These are phyloP conservation scores for Axea sp. DNA, from an alignment of 2,888 invertebrate genomes.

Conservation along the genomic window DNA sequence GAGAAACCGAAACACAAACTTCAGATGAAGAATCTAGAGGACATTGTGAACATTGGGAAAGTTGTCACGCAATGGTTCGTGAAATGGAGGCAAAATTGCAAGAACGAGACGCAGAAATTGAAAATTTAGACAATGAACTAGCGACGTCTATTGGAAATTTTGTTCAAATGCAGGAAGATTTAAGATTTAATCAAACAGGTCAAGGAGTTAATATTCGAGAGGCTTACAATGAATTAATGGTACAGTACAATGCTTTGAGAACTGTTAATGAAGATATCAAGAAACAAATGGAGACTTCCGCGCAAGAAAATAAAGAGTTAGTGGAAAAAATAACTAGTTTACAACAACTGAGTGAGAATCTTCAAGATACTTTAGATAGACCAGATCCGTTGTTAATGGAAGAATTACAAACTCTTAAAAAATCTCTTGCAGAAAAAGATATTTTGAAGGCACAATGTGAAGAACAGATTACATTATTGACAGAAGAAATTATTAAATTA, in stretches of 20 bases:
- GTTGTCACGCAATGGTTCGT: slow-evolving; percentile 70
- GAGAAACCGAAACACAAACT: slow-evolving; percentile 48
- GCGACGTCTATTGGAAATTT: slow-evolving; percentile 84
- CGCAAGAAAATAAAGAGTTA: slow-evolving; percentile 81
- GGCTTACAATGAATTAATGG: slow-evolving; percentile 83
- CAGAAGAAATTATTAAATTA: slow-evolving; percentile 12
- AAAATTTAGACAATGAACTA: slow-evolving; percentile 85
- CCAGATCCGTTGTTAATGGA: slow-evolving; percentile 68
- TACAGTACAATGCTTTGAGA: slow-evolving; percentile 83
- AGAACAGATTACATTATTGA: slow-evolving; percentile 14
- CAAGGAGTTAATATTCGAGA: slow-evolving; percentile 82
- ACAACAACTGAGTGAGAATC: slow-evolving; percentile 79
- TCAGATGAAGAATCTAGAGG: slow-evolving; percentile 37
- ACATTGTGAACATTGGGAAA: slow-evolving; percentile 71
- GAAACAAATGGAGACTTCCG: slow-evolving; percentile 82
- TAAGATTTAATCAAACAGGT: slow-evolving; percentile 83
- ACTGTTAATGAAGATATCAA: slow-evolving; percentile 84
- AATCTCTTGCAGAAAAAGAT: slow-evolving; percentile 61
- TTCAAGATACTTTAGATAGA: slow-evolving; percentile 77
- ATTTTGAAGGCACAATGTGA: slow-evolving; percentile 20
- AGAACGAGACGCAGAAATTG: slow-evolving; percentile 87
- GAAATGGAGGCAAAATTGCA: slow-evolving; percentile 86
- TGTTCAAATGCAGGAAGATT: slow-evolving; percentile 84
- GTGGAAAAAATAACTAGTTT: slow-evolving; percentile 81
- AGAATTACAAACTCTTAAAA: slow-evolving; percentile 64